Evolutionary conservation across 1,140 invertebrate species (phyloP).

Genomic region (Drosophila rhopaloa): DNA sequence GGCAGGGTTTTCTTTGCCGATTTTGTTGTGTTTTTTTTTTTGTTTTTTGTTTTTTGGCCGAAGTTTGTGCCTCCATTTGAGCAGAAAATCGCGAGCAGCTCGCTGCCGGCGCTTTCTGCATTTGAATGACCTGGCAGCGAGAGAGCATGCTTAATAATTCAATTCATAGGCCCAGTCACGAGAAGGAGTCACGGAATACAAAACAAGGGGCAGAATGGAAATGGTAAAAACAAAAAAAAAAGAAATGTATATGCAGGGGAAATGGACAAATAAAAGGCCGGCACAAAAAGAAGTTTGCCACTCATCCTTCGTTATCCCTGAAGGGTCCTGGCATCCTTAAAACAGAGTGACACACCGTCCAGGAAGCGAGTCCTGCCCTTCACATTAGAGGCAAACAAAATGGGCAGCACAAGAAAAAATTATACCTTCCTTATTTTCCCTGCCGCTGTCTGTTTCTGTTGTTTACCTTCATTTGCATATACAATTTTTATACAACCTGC

Average conservation of each 20-base stretch:
- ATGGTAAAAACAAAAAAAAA: slow-evolving; percentile 11
- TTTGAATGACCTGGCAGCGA: slow-evolving; percentile 71
- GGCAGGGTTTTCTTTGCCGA: slow-evolving; percentile 1
- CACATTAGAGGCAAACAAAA: slow-evolving; percentile 44
- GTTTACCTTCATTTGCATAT: slow-evolving; percentile 81
- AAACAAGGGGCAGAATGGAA: slow-evolving; percentile 9
- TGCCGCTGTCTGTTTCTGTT: slow-evolving; percentile 38
- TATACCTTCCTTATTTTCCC: slow-evolving; percentile 12
- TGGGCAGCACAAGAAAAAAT: slow-evolving; percentile 9
- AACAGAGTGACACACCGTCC: slow-evolving; percentile 46
- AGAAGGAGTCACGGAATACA: slow-evolving; percentile 73
- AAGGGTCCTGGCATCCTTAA: slow-evolving; percentile 39
- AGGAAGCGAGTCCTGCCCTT: slow-evolving; percentile 29
- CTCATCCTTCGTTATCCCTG: slow-evolving; percentile 44
- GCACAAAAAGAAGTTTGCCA: slow-evolving; percentile 13
- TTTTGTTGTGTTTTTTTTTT: slow-evolving; percentile 3
- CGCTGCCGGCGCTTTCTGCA: slow-evolving; percentile 53
- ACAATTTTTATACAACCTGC: slow-evolving; percentile 66
- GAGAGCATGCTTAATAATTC: slow-evolving; percentile 73
- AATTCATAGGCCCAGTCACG: slow-evolving; percentile 79
- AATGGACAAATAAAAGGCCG: slow-evolving; percentile 11
- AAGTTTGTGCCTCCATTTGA: slow-evolving; percentile 48
- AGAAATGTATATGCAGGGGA: not conserved
- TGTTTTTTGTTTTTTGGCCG: slow-evolving; percentile 6
- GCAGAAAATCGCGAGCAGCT: slow-evolving; percentile 44